Evolutionary conservation across 2,888 invertebrate species (phyloP), one percentile per base, ranked within the genome.

Genomic region (Meganola albula): DNA sequence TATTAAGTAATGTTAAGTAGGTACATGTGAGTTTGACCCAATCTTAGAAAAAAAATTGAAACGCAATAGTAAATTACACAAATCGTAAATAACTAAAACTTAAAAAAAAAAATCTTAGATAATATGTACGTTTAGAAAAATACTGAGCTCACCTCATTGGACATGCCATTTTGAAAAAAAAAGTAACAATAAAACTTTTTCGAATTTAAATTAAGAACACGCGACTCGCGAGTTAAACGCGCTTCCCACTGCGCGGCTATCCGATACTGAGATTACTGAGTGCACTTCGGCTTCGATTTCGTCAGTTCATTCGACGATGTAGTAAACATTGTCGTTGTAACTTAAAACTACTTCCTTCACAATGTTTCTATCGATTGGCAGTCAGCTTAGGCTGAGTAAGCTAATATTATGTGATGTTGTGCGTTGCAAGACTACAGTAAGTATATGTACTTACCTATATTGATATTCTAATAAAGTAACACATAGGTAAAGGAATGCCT

Each of bases 101-200:
- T n/a, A n/a, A n/a, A n/a, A n/a, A n/a, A n/a, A n/a, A n/a, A n/a
- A n/a, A n/a, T n/a, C n/a, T n/a, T n/a, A n/a, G n/a, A n/a, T n/a
- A n/a, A n/a, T n/a, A n/a, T n/a, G n/a, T n/a, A n/a, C n/a, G n/a
- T n/a, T n/a, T n/a, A n/a, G n/a, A n/a, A n/a, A 24, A 43, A 27
- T 35, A 22, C 31, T 25, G 22, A 24, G 48, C 63, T 68, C 24
- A 83, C 83, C 83, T 72, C 82, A 83, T 82, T 23, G 83, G 83
- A 47, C 83, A 84, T 27, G 76, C 82, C 83, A 84, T 84, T 53
- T 57, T 69, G 2, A 12, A 40, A 34, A 34, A 23, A 12, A 13
- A 10, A n/a, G n/a, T n/a, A n/a, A 10, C 5, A 9, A 20, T 27
- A 11, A n/a, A 10, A 31, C 25, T 20, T 36, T 21, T 37, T 38